Percentiles rank a stretch among this genome's conserved stretches.
Evolutionary conservation across 2,797 vertebrate species (phyloP).

Genomic region (Euthynnus affinis): DNA sequence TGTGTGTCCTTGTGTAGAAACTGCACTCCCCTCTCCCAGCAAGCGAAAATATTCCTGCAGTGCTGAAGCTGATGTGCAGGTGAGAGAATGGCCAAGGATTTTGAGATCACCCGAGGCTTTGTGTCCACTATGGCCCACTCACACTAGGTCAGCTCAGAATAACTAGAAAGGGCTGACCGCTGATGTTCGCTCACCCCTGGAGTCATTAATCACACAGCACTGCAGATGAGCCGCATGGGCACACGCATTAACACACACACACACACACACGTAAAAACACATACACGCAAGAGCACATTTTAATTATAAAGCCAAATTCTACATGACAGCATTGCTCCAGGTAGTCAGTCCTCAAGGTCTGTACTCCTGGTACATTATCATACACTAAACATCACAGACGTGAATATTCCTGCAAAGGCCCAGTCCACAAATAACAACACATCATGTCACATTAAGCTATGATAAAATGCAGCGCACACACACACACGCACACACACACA

Average conservation of each 20-base stretch:
- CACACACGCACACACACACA: slow-evolving; percentile 24
- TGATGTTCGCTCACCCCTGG: slow-evolving; percentile 67
- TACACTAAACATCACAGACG: slow-evolving; percentile 55
- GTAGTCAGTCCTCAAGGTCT: slow-evolving; percentile 71
- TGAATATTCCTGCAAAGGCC: slow-evolving; percentile 53
- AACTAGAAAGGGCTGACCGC: slow-evolving; percentile 72
- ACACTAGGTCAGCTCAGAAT: slow-evolving; percentile 81
- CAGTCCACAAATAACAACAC: slow-evolving; percentile 63
- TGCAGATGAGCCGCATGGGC: slow-evolving; percentile 59
- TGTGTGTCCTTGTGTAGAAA: slow-evolving; percentile 74
- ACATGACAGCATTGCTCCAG: slow-evolving; percentile 76
- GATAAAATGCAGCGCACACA: slow-evolving; percentile 32
- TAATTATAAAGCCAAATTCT: slow-evolving; percentile 76
- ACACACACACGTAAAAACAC: slow-evolving; percentile 11
- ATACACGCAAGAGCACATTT: slow-evolving; percentile 35
- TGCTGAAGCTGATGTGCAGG: slow-evolving; percentile 68
- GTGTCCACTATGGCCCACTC: slow-evolving; percentile 70
- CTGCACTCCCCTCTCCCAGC: slow-evolving; percentile 50
- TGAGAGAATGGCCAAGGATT: slow-evolving; percentile 74
- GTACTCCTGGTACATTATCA: slow-evolving; percentile 59
- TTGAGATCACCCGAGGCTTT: slow-evolving; percentile 71
- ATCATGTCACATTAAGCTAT: slow-evolving; percentile 65
- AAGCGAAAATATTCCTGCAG: slow-evolving; percentile 53
- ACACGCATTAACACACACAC: slow-evolving; percentile 35
- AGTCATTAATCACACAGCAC: slow-evolving; percentile 79